Evolutionary conservation across 2,113 vertebrate genomes (phyloP).

Genomic region (Chaetodon auriga): DNA sequence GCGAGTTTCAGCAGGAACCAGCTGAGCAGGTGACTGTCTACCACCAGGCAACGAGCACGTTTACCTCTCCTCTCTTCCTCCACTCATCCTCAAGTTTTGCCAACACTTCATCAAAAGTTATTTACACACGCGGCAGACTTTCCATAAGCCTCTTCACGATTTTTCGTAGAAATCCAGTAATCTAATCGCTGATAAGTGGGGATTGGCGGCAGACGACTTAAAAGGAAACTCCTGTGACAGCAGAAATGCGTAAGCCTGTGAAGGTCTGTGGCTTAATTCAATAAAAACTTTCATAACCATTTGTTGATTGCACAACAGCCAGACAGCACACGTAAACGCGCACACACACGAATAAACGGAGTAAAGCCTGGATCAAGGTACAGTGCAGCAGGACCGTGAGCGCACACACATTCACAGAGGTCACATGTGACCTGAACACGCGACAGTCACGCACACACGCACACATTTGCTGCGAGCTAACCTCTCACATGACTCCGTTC

Average conservation of each 20-base stretch:
- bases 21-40: not conserved
- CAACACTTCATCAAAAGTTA: not conserved
- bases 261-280: not conserved
- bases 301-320: not conserved
- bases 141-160: not conserved
- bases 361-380: not conserved
- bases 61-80: not conserved
- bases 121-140: not conserved
- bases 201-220: slow-evolving; percentile 15
- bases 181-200: slow-evolving; percentile 51
- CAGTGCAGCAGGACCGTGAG: not conserved
- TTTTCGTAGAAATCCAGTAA: slow-evolving; percentile 23
- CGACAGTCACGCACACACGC: slow-evolving; percentile 14
- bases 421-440: slow-evolving; percentile 2
- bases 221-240: slow-evolving; percentile 28
- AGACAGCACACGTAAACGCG: not conserved
- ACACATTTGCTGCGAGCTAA: not conserved
- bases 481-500: slow-evolving; percentile 22
- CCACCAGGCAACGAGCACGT: not conserved
- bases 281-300: not conserved
- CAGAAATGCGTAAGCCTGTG: slow-evolving; percentile 17
- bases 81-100: not conserved
- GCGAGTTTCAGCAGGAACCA: no score
- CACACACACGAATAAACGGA: not conserved
- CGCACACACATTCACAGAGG: slow-evolving; percentile 5